phyloP scores from a whole-genome alignment of 2,888 invertebrate species.

The Dusona sp. region DNA sequence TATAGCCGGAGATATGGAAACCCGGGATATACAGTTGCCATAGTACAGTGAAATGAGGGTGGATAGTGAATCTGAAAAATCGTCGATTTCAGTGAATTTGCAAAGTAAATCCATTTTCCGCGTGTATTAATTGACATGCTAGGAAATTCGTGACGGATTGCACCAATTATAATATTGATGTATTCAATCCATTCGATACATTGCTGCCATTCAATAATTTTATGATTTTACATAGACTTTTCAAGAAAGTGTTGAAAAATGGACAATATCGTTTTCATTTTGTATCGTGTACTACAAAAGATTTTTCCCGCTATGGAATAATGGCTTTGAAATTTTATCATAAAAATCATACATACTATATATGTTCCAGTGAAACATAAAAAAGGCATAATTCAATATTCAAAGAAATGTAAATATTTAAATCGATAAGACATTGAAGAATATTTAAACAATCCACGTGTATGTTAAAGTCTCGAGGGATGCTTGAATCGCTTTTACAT shows the following conservation, averaged over 20 bases:
- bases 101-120: neutral
- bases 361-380: neutral
- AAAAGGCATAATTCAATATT: neutral
- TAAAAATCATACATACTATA: neutral
- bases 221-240: neutral
- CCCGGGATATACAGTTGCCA: neutral
- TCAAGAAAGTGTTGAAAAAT: neutral
- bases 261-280: neutral
- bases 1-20: slow-evolving; percentile 3
- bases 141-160: neutral
- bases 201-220: neutral
- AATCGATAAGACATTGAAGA: neutral
- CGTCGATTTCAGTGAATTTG: neutral
- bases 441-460: neutral
- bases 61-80: neutral
- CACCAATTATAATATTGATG: neutral
- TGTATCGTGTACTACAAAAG: neutral
- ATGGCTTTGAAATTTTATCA: neutral
- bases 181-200: neutral
- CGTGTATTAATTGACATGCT: neutral
- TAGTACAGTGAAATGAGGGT: neutral
- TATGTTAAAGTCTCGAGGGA: slow-evolving; percentile 9
- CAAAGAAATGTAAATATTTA: neutral
- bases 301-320: neutral
- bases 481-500: slow-evolving; percentile 29